phyloP scores from a whole-genome alignment of 2,888 invertebrate species.

The Zele albiditarsus region DNA sequence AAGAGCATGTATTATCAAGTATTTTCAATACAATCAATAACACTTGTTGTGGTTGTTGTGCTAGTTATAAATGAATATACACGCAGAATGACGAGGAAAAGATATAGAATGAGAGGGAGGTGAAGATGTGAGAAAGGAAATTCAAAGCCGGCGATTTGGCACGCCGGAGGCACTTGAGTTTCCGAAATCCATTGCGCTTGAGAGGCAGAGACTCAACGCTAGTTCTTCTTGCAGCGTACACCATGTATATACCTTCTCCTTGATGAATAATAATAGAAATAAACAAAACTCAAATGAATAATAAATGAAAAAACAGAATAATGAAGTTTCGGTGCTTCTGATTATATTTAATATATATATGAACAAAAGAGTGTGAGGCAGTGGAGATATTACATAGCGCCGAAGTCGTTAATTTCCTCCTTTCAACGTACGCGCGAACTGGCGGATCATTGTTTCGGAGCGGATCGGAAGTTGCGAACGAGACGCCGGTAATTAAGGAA shows the following conservation, averaged over 20 bases:
- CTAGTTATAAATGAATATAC: not conserved
- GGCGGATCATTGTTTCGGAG: constrained; percentile 5
- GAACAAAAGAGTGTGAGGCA: not conserved
- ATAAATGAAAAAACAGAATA: not conserved
- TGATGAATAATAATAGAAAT: not conserved
- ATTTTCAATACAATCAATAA: constrained; percentile 5
- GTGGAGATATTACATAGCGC: not conserved
- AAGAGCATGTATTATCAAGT: not conserved
- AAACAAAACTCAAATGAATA: not conserved
- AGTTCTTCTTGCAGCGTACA: not conserved
- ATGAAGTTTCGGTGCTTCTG: not conserved
- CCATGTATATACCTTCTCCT: too few species aligned
- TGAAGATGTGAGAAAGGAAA: constrained; percentile 32
- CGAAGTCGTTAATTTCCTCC: constrained; percentile 12
- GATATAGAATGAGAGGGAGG: constrained; percentile 10
- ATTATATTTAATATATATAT: not conserved
- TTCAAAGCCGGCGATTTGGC: constrained; percentile 34
- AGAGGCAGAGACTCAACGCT: not conserved
- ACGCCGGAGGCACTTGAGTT: constrained; percentile 22
- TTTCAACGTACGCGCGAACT: constrained; percentile 8
- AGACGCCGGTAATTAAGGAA: constrained; percentile 29
- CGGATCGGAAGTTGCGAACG: constrained; percentile 4
- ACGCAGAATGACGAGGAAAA: not conserved
- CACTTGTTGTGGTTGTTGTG: constrained; percentile 26
- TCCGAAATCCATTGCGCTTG: constrained; percentile 3